These are phyloP conservation scores for Onchidella celtica DNA, from an alignment of 2,888 invertebrate species.

Conservation along the genomic window DNA sequence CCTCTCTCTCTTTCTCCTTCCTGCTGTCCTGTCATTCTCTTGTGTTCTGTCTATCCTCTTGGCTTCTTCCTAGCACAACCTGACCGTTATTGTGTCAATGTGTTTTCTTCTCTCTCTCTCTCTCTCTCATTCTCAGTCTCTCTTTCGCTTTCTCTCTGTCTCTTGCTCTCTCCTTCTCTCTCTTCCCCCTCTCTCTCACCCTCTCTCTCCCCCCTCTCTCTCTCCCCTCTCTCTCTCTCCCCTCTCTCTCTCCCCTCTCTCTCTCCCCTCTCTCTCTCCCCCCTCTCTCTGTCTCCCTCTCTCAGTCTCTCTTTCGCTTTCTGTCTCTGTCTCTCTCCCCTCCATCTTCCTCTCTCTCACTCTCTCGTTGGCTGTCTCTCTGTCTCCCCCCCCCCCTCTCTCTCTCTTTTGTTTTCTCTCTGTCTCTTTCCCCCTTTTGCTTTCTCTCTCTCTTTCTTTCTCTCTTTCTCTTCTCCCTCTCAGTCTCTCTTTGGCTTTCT, in stretches of 20 bases:
- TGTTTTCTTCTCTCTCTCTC: no score
- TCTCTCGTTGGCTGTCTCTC: conserved; percentile 16
- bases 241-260: conserved; percentile 3
- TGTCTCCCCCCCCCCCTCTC: neutral
- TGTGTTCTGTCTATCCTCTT: no score
- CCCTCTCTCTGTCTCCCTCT: neutral
- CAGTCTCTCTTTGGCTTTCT: neutral
- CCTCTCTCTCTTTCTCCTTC: conserved; percentile 29
- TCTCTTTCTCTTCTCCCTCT: neutral
- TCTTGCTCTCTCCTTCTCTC: neutral
- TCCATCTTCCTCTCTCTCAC: neutral
- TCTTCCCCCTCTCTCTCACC: conserved; percentile 8
- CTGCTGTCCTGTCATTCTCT: conserved; percentile 15
- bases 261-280: conserved; percentile 1
- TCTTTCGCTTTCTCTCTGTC: neutral
- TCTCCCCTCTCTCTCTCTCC: conserved; percentile 9
- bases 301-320: no score
- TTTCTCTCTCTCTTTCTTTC: neutral
- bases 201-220: conserved; percentile 10
- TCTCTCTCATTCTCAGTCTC: neutral
- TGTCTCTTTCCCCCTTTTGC: neutral
- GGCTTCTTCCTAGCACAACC: no score
- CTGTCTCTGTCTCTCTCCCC: neutral
- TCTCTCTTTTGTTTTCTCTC: conserved; percentile 17
- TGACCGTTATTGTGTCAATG: no score